phyloP scores from a whole-genome alignment of 2,113 vertebrate genomes.

The Spermophilus dauricus region DNA sequence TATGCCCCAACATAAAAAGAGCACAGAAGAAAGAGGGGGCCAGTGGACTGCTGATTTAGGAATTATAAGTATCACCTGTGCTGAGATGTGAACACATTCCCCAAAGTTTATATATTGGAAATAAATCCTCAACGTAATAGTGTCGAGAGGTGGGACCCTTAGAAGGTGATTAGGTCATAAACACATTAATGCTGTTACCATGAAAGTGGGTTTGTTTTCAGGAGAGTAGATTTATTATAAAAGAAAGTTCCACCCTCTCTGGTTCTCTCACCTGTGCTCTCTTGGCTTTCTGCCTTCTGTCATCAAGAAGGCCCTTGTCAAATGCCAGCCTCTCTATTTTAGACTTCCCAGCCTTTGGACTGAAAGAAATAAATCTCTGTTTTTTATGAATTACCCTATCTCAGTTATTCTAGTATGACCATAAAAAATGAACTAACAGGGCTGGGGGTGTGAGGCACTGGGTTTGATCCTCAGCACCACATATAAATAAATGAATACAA shows the following conservation, averaged over 20 bases:
- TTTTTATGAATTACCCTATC: neutral
- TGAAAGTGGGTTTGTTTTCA: neutral
- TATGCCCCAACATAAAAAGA: neutral
- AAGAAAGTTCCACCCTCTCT: neutral
- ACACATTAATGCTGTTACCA: neutral
- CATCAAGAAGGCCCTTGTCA: neutral
- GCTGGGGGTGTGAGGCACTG: no score
- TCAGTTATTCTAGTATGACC: neutral
- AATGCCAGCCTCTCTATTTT: neutral
- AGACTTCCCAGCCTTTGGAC: neutral
- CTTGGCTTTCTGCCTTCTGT: neutral
- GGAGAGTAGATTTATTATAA: neutral
- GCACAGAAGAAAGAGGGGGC: neutral
- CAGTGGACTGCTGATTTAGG: neutral
- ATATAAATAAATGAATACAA: no score
- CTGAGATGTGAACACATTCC: neutral
- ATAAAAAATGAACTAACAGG: neutral
- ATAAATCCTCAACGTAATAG: neutral
- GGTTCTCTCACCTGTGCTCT: no score
- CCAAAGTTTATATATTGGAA: neutral
- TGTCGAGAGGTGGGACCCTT: neutral
- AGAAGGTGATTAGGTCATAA: neutral
- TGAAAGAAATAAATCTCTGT: neutral
- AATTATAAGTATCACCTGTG: neutral
- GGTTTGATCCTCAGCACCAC: no score